Percentiles rank a stretch among this genome's conserved stretches.
These are phyloP conservation scores for Betta splendens DNA, from an alignment of 2,797 vertebrate genomes.

Conservation along the genomic window DNA sequence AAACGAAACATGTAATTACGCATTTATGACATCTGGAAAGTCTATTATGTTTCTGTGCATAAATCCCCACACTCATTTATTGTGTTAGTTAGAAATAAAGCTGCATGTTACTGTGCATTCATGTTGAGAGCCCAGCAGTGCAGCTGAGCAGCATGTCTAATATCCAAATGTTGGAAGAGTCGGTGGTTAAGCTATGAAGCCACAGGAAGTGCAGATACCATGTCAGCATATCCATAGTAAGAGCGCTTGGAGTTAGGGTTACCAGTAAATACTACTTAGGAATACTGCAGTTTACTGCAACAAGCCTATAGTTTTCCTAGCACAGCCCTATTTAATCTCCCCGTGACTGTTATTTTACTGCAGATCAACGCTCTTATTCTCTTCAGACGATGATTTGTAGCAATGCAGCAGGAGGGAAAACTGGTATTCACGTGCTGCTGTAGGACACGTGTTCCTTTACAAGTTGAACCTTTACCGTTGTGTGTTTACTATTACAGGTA, in stretches of 20 bases:
- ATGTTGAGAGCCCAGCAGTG: conserved; percentile 7
- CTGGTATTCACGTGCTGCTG: neutral
- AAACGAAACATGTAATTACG: no score
- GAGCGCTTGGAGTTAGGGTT: conserved; percentile 7
- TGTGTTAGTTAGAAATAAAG: neutral
- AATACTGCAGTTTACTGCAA: conserved; percentile 33
- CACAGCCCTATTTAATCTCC: conserved; percentile 17
- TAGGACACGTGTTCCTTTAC: neutral
- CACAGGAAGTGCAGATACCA: conserved; percentile 28
- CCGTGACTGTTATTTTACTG: conserved; percentile 42
- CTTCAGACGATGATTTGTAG: conserved; percentile 4
- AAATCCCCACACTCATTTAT: neutral
- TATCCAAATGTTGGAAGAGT: no score
- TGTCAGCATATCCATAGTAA: conserved; percentile 48
- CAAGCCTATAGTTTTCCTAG: conserved; percentile 33
- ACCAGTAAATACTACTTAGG: conserved; percentile 53
- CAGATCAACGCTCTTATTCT: conserved; percentile 6
- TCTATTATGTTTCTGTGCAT: neutral
- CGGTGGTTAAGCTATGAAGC: conserved; percentile 32
- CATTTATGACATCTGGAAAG: no score
- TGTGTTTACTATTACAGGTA: no score
- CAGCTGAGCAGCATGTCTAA: conserved; percentile 30
- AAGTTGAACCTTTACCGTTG: neutral
- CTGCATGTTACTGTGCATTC: neutral
- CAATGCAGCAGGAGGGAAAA: neutral